Conservation (phyloP, 37 sponge, comb jelly and placozoan species). For the Aphrocallistes beatrix region DNA sequence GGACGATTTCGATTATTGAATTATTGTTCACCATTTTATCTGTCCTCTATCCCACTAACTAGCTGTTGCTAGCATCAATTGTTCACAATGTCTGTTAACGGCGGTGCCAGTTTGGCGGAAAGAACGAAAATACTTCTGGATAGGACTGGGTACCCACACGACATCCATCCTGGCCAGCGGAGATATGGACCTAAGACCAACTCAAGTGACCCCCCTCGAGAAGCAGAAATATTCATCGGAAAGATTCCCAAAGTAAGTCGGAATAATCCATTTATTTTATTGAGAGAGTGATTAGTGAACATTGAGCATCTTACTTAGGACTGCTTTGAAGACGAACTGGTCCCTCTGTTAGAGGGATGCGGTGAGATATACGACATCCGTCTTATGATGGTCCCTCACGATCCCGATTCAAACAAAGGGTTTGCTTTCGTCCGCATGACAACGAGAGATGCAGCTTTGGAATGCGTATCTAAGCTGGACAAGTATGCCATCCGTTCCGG, state of each 20-base stretch:
- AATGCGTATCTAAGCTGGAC: constrained; percentile 63
- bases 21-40: too few relatives aligned
- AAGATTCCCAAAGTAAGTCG: constrained; percentile 54
- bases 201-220: constrained; percentile 41
- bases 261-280: neutral
- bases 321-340: constrained; percentile 93
- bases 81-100: neutral
- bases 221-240: constrained; percentile 82
- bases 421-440: constrained; percentile 87
- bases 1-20: too few relatives aligned
- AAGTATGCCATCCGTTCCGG: constrained; percentile 71
- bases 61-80: neutral
- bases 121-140: neutral
- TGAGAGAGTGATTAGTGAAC: neutral
- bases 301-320: constrained; percentile 32
- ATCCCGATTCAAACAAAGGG: constrained; percentile 67
- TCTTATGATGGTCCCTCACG: constrained; percentile 82
- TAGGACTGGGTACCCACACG: neutral
- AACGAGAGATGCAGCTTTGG: constrained; percentile 49
- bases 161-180: neutral
- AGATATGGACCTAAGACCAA: constrained; percentile 19
- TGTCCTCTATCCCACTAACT: neutral
- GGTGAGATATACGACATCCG: constrained; percentile 87
- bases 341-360: constrained; percentile 62
- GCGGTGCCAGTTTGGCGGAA: neutral